Percentiles rank a stretch among this genome's conserved stretches.
Evolutionary conservation across 2,888 invertebrate species (phyloP).

Genomic region (Mythimna vitellina): DNA sequence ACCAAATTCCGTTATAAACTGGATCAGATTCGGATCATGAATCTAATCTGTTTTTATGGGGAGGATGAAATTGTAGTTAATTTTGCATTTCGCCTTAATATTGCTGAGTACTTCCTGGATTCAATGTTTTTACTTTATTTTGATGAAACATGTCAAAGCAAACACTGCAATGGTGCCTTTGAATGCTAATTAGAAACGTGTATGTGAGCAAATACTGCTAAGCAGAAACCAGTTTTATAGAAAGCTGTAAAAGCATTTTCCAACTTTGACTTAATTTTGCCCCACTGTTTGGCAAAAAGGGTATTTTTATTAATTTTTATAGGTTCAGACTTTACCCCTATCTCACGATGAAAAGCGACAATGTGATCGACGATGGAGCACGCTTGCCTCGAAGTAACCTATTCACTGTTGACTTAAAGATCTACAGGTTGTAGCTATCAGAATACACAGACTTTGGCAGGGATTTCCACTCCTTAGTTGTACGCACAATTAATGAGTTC

Average conservation of each 20-base stretch:
- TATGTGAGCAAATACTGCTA: too few relatives aligned
- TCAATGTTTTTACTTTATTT: neutral
- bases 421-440: too few relatives aligned
- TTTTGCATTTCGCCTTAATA: slow-evolving; percentile 4
- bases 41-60: slow-evolving; percentile 39
- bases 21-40: slow-evolving; percentile 46
- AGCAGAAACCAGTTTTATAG: neutral
- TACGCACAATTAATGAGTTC: too few relatives aligned
- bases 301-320: too few relatives aligned
- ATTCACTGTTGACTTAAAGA: too few relatives aligned
- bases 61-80: slow-evolving; percentile 28
- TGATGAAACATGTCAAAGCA: neutral
- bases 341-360: too few relatives aligned
- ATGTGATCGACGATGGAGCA: too few relatives aligned
- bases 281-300: neutral
- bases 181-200: neutral
- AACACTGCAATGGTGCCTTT: neutral
- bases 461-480: too few relatives aligned
- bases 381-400: too few relatives aligned
- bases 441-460: too few relatives aligned
- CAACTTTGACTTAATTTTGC: neutral
- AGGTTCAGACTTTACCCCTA: too few relatives aligned
- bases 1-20: slow-evolving; percentile 40
- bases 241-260: neutral
- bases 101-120: neutral